phyloP scores from a whole-genome alignment of 2,113 vertebrate genomes.

The Sinocyclocheilus rhinocerous region DNA sequence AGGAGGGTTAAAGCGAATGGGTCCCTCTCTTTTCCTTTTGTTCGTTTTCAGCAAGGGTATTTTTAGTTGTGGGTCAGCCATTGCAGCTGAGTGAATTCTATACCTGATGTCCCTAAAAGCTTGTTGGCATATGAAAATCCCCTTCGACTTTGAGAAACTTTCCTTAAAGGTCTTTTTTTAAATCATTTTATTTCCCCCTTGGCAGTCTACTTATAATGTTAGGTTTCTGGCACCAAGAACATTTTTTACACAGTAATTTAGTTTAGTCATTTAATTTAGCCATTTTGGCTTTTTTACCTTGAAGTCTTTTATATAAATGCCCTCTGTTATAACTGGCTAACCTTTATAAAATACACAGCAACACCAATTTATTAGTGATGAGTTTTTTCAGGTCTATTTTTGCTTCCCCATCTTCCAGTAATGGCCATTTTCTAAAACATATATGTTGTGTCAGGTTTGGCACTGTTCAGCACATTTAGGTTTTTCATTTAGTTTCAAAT shows the following conservation, averaged over 20 bases:
- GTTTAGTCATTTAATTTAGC: no score
- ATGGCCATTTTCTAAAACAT: not conserved
- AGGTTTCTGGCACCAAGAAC: no score
- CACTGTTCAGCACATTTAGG: no score
- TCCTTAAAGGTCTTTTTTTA: not conserved
- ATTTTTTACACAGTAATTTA: no score
- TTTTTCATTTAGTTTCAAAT: no score
- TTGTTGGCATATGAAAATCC: not conserved
- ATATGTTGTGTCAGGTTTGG: no score
- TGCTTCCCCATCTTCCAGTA: not conserved
- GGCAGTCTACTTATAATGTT: no score
- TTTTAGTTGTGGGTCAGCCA: constrained; percentile 38
- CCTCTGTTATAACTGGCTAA: no score
- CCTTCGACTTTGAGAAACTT: not conserved
- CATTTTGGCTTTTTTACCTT: no score
- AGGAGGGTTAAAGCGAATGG: constrained; percentile 10
- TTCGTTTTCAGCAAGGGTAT: constrained; percentile 2
- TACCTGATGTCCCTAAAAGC: not conserved
- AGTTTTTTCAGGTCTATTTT: not conserved
- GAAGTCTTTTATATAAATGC: no score
- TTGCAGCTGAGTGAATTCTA: constrained; percentile 24
- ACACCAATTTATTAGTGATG: no score
- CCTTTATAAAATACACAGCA: no score
- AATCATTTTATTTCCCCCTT: not conserved
- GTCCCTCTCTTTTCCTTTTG: constrained; percentile 24